Percentiles rank a stretch among this genome's conserved stretches.
Evolutionary conservation across 2,888 invertebrate genomes (phyloP).

Genomic region (Eupithecia insigniata): DNA sequence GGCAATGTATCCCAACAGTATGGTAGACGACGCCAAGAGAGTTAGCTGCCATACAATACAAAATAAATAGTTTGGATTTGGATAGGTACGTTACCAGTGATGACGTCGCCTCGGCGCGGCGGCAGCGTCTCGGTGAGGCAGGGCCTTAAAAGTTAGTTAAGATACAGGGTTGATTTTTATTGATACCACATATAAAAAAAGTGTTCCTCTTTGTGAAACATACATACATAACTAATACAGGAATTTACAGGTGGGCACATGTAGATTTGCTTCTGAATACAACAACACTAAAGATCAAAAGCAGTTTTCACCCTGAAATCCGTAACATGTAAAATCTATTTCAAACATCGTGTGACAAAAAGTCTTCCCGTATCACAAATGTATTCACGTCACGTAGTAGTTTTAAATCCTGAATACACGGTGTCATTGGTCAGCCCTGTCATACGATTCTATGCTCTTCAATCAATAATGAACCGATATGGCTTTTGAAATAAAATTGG

Average conservation of each 20-base stretch:
- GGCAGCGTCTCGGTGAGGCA: no score
- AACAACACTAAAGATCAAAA: not conserved
- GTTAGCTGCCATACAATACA: no score
- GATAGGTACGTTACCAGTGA: no score
- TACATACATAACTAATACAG: not conserved
- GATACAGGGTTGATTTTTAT: not conserved
- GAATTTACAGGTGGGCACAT: not conserved
- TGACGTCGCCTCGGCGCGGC: no score
- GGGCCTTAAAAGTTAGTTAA: not conserved
- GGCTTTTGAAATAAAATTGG: not conserved
- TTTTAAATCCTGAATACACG: slow-evolving; percentile 20
- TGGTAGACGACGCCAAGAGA: no score
- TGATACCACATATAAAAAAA: not conserved
- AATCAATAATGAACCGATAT: not conserved
- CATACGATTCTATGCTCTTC: not conserved
- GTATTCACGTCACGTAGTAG: slow-evolving; percentile 51
- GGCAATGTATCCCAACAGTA: no score
- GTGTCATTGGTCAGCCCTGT: not conserved
- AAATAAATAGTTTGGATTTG: no score
- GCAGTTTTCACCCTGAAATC: slow-evolving; percentile 13
- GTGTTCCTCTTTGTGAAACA: not conserved
- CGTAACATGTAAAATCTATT: slow-evolving; percentile 23
- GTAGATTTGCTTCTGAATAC: not conserved
- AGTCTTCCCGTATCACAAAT: slow-evolving; percentile 33
- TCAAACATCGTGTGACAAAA: slow-evolving; percentile 35